Conservation (phyloP, 2,113 vertebrate species). For the Pavo muticus region DNA sequence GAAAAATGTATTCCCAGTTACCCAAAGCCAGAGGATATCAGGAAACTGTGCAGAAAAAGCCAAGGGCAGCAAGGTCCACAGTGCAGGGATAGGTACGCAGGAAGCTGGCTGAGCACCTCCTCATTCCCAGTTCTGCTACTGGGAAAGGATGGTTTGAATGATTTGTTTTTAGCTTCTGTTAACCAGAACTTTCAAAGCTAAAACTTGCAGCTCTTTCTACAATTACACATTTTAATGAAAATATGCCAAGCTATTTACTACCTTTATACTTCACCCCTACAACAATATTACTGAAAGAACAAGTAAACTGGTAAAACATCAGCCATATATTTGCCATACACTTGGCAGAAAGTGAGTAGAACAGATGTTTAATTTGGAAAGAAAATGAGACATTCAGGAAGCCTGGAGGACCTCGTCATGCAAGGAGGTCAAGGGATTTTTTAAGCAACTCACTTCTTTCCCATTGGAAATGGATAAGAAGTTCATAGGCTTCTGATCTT, state of each 20-base stretch:
- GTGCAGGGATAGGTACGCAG: background rate
- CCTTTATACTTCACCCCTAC: background rate
- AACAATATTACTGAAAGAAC: background rate
- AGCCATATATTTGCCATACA: background rate
- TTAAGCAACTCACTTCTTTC: constrained; percentile 10
- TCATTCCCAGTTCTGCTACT: background rate
- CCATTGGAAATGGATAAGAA: constrained; percentile 24
- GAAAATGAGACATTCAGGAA: background rate
- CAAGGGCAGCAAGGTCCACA: background rate
- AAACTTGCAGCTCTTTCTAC: background rate
- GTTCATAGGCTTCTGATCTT: constrained; percentile 45
- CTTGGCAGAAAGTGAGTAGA: background rate
- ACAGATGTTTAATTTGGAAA: background rate
- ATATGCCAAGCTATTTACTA: background rate
- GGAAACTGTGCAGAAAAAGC: background rate
- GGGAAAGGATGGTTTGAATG: background rate
- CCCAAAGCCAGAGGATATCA: background rate
- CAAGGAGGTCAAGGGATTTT: constrained; percentile 2
- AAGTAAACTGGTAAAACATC: background rate
- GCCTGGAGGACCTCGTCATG: background rate
- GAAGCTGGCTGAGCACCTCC: background rate
- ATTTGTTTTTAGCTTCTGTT: background rate
- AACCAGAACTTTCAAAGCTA: background rate
- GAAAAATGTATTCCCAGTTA: background rate
- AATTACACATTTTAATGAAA: background rate